Evolutionary conservation across 2,888 invertebrate species (phyloP).

Genomic region (Drosophila peninsularis): DNA sequence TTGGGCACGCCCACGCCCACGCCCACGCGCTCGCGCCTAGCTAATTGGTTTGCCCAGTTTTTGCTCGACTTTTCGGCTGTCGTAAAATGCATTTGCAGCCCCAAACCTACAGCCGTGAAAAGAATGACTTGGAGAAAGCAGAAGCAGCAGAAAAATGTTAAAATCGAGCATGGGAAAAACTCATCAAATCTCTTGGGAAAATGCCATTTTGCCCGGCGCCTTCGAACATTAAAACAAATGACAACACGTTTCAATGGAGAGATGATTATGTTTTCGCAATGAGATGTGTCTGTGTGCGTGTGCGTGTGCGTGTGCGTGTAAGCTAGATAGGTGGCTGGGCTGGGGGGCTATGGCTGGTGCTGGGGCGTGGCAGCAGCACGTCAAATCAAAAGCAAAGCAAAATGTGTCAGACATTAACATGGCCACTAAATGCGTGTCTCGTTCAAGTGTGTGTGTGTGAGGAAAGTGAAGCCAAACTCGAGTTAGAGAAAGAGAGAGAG

Average conservation of each 20-base stretch:
- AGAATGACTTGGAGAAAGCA: conserved; percentile 4
- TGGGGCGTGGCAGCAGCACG: conserved; percentile 5
- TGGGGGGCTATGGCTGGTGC: no score
- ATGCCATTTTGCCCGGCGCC: conserved; percentile 34
- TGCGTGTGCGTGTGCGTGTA: not conserved
- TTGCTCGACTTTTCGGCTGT: conserved; percentile 26
- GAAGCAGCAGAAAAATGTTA: conserved; percentile 3
- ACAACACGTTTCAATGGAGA: conserved; percentile 65
- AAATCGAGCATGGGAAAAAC: conserved; percentile 38
- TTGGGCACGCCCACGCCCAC: conserved; percentile 34
- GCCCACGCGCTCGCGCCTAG: no score
- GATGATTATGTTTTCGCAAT: conserved; percentile 51
- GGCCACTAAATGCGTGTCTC: conserved; percentile 54
- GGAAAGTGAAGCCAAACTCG: conserved; percentile 29
- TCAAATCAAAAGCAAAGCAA: conserved; percentile 52
- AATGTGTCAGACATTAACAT: conserved; percentile 61
- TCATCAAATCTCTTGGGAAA: conserved; percentile 61
- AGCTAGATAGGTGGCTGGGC: not conserved
- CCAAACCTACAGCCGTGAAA: conserved; percentile 14
- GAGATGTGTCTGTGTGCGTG: conserved; percentile 25
- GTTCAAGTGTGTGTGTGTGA: conserved; percentile 22
- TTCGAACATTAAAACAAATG: conserved; percentile 70
- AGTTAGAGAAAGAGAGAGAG: not conserved
- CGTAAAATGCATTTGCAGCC: conserved; percentile 70
- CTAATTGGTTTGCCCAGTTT: conserved; percentile 55